Percentiles rank a stretch among this genome's conserved stretches.
Conservation (phyloP, 2,113 vertebrate genomes). For the Tauraco erythrolophus region DNA sequence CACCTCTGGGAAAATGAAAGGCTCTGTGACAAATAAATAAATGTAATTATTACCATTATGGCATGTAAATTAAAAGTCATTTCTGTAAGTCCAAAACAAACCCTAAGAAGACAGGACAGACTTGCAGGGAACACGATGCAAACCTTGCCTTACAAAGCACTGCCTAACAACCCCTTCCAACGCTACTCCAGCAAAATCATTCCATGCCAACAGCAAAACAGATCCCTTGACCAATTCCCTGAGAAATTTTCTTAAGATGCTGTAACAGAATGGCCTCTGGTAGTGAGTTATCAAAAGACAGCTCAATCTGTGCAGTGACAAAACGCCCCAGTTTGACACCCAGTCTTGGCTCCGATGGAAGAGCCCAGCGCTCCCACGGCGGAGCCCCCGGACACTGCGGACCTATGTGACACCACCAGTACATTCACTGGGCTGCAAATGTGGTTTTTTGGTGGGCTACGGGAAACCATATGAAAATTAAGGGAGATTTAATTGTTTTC, state of each 20-base stretch:
- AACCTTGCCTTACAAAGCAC: not conserved
- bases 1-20: not conserved
- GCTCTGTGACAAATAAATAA: not conserved
- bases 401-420: not conserved
- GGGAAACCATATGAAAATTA: not conserved
- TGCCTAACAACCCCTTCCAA: not conserved
- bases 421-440: fast-evolving
- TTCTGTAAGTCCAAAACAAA: not conserved
- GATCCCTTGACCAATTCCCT: not conserved
- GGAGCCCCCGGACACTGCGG: fast-evolving
- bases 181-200: not conserved
- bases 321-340: not conserved
- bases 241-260: not conserved
- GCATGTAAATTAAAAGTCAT: not conserved
- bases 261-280: not conserved
- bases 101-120: not conserved
- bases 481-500: not conserved
- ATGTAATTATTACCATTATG: not conserved
- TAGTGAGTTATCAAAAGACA: not conserved
- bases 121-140: too few species aligned
- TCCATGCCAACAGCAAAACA: not conserved
- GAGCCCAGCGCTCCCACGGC: not conserved
- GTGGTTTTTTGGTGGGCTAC: fast-evolving
- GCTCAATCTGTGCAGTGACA: not conserved
- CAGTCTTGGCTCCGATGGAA: fast-evolving